Evolutionary conservation across 2,888 invertebrate species (phyloP), one percentile per base, ranked within the genome.

Genomic region (Mimachlamys varia): DNA sequence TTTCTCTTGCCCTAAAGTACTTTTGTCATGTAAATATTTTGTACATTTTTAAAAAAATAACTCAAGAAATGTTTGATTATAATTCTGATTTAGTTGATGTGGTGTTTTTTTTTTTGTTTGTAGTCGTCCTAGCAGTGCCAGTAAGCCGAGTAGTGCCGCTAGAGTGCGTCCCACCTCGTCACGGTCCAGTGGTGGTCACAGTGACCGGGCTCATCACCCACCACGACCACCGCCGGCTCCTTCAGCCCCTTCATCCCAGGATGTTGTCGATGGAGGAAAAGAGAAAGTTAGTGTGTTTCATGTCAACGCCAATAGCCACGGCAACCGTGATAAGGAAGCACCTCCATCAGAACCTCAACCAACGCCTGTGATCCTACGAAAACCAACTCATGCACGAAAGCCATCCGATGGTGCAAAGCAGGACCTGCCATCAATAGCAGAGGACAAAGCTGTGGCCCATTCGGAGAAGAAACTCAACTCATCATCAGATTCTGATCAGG

Each of bases 381-480:
- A 89, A 88, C 90, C 90, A 53, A 87, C 88, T 87, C 93, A 92
- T 89, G 92, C 91, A 0, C 90, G 94, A 27, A 93, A 92, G 89
- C 91, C 92, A 44, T 94, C 94, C 15, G 93, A 94, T 88, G 90
- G 92, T 62, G 92, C 90, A 44, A 92, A 91, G n/a, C 91, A 91
- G 55, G 94, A 94, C 37, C 92, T 95, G 76, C 93, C 94, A 49
- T 94, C 94, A 22, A 95, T 95, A 33, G 91, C 90, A 13, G 94
- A 93, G 90, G 92, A 90, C 87, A 92, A 92, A 88, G 92, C 89
- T 37, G 92, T 90, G 49, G 91, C 91, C 15, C 87, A 91, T 27
- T 90, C 91, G 27, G 90, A 92, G 2, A 92, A 91, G 50, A 92
- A 92, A 55, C 89, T 90, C 76, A 88, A 44, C 37, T 90, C 91